These are phyloP conservation scores for Cynaeus angustus DNA, from an alignment of 2,888 invertebrate species.

Conservation along the genomic window DNA sequence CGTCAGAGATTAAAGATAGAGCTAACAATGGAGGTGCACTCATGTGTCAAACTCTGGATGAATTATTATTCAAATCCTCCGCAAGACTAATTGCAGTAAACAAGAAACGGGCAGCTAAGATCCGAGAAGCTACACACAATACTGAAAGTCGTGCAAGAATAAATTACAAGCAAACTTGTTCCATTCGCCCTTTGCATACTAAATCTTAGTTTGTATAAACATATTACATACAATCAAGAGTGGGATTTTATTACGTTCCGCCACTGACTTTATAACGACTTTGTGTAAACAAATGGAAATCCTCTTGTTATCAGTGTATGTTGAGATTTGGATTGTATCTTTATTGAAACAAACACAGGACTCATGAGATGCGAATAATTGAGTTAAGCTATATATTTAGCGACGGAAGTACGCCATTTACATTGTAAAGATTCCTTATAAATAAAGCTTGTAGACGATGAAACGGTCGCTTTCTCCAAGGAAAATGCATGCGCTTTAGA, in stretches of 20 bases:
- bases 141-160: conserved; percentile 67
- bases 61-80: conserved; percentile 68
- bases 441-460: conserved; percentile 28
- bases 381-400: conserved; percentile 48
- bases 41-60: conserved; percentile 67
- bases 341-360: conserved; percentile 53
- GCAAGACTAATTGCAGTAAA: conserved; percentile 68
- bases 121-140: conserved; percentile 55
- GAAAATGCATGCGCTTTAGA: background rate
- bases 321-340: conserved; percentile 38
- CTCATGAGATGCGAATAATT: conserved; percentile 46
- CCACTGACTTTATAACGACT: conserved; percentile 66
- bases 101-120: conserved; percentile 67
- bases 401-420: conserved; percentile 33
- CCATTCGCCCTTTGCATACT: conserved; percentile 65
- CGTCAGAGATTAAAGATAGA: conserved; percentile 45
- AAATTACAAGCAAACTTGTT: conserved; percentile 68
- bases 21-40: conserved; percentile 61
- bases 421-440: conserved; percentile 45
- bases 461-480: conserved; percentile 9
- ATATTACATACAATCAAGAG: conserved; percentile 68
- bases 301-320: conserved; percentile 57
- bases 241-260: conserved; percentile 65
- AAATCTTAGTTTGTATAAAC: conserved; percentile 69
- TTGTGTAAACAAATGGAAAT: conserved; percentile 60